These are phyloP conservation scores for Bucorvus abyssinicus DNA, from an alignment of 2,797 vertebrate species.

Conservation along the genomic window DNA sequence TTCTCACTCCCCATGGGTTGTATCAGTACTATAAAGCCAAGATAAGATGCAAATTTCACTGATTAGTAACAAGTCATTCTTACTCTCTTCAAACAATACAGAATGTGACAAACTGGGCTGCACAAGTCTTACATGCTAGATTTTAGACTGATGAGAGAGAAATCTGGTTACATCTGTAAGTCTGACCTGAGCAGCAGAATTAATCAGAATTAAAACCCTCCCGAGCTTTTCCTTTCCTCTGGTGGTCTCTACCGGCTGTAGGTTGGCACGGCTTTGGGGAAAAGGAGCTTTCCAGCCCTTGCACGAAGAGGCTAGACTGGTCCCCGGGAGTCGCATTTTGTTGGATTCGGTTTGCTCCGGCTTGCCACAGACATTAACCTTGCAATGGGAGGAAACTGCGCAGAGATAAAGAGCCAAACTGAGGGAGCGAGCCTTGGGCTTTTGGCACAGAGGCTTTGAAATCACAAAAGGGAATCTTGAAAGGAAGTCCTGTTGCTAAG, in stretches of 20 bases:
- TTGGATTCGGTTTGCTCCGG: neutral
- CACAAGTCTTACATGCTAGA: accelerated
- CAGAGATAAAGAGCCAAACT: neutral
- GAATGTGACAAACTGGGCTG: neutral
- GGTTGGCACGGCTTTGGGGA: neutral
- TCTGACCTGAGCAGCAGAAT: neutral
- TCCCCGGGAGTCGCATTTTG: neutral
- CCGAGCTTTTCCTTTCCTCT: neutral
- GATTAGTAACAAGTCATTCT: neutral
- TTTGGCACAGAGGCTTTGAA: neutral
- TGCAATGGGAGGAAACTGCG: neutral
- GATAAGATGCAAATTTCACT: neutral
- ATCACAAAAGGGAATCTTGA: neutral
- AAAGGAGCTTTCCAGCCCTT: neutral
- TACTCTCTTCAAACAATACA: neutral
- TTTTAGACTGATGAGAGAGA: neutral
- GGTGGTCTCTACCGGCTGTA: neutral
- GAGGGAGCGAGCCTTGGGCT: neutral
- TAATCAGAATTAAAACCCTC: neutral
- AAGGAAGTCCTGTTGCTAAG: slow-evolving; percentile 5
- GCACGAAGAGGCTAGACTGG: neutral
- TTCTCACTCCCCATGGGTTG: accelerated
- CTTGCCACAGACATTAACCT: neutral
- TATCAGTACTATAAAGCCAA: neutral
- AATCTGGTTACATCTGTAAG: neutral